Base-by-base conservation (phyloP, 2,888 invertebrate species). In the Apantesis nais region DNA sequence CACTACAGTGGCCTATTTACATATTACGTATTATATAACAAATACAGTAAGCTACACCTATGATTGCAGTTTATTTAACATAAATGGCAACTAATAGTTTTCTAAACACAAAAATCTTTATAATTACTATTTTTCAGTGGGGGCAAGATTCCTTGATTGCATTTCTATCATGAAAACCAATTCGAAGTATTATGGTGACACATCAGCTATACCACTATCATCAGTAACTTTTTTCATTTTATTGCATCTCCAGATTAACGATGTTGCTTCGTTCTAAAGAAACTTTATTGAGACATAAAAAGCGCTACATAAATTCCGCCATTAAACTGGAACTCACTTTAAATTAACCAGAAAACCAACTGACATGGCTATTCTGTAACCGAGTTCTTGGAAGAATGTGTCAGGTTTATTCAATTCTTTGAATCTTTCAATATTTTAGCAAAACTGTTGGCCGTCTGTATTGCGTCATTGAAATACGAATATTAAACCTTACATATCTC, bases 251-350 rank as follows among this genome's bases (percentile, higher is more conserved):
- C 86, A 90, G 89, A 93, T 93, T 93, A 93, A 92, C 93, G 88
- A 87, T 85, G 86, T 88, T 87, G 87, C 89, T 89, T 85, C 88
- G 86, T 86, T 88, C 90, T 89, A 88, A 90, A 90, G 87, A 86
- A 90, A 89, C 87, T 94, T 94, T 94, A 94, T 91, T 85, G 88
- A 83, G 78, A 80, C 87, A 90, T 94, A 93, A 94, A 88, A 93
- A 89, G 83, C 77, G 87, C 85, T 83, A 87, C 90, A 92, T 93
- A 93, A 94, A 93, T 87, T 88, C 87, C 61, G 81, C 86, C 89
- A 89, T 90, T 89, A 92, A 93, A 90, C 83, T 86, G 78, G 83
- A 84, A 87, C 86, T 85, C 84, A 86, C 87, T 92, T 93, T 91
- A 93, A 93, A 93, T 93, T 93, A 92, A 93, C 92, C 90, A 92